Base-by-base conservation (phyloP, 2,797 vertebrate genomes). In the Micromesistius poutassou region DNA sequence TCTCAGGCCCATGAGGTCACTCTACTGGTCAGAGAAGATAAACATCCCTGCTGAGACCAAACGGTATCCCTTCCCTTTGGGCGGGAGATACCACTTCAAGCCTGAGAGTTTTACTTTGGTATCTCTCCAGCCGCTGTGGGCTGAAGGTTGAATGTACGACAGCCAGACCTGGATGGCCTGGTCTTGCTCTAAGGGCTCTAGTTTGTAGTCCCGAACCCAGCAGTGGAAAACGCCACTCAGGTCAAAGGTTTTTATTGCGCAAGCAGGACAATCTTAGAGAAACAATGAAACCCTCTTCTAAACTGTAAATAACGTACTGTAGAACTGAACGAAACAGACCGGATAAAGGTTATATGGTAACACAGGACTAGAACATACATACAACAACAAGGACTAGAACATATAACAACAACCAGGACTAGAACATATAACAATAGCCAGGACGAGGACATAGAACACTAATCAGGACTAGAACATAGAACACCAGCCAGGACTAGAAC, bases 11-110 rank as follows among this genome's bases (percentile, higher is more conserved):
- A 62, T 35, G 62, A 68, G 62, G 62, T 68, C 62, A 68, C 55
- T 25, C 22, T 68, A 28, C 36, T 50, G 40, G 36, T 77, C 10
- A 62, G 74, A 0, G 9, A 62, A 40, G 35, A 81, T 55, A 86
- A 83, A 84, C 76, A 81, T 38, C 77, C 71, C 40, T 66, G 70
- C 5, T 71, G 14, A 78, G 30, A 28, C 66, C 71, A 13, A 30
- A 25, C 10, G 19, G 33, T 33, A 36, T 38, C 19, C 75, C 81
- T 80, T 80, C 42, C 62, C 36, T 16, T 0, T 19, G 76, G 75
- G 73, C 72, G 2, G 71, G 62, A 71, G 50, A 76, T 40, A 46
- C 68, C 78, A 66, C 5, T 0, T 30, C 31, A 35, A 74, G 42
- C 31, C 68, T 74, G 72, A 74, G 35, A 1, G 71, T 30, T 78